phyloP scores from a whole-genome alignment of 2,113 vertebrate species.

The Macrotus californicus region DNA sequence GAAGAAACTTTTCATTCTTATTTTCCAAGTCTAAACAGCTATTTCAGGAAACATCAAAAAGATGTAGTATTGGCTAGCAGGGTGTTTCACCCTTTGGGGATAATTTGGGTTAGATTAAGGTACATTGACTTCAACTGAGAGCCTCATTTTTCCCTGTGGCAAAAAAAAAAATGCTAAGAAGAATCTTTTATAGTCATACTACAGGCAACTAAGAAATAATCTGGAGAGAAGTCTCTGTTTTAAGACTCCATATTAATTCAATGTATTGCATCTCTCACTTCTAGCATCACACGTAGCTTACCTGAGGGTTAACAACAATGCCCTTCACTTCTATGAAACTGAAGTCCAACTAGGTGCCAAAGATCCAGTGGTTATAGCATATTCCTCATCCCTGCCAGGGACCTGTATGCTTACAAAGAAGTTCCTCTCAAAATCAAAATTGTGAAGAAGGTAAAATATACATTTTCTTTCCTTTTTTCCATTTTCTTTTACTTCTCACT shows the following conservation, averaged over 20 bases:
- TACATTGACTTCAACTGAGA: conserved; percentile 9
- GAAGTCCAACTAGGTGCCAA: background rate
- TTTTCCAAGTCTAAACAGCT: background rate
- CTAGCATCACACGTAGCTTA: background rate
- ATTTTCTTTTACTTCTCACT: background rate
- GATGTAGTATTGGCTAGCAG: background rate
- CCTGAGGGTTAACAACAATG: background rate
- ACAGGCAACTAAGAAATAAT: conserved; percentile 19
- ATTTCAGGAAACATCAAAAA: conserved; percentile 12
- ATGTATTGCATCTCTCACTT: background rate
- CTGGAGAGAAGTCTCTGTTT: background rate
- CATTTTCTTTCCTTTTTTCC: background rate
- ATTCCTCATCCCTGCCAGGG: background rate
- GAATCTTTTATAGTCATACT: conserved; percentile 12
- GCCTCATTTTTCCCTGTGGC: background rate
- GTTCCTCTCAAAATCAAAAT: background rate
- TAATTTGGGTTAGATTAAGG: conserved; percentile 49
- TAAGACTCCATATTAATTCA: background rate
- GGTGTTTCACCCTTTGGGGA: background rate
- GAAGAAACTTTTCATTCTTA: background rate
- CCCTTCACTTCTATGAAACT: background rate
- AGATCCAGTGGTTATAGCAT: background rate
- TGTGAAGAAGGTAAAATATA: background rate
- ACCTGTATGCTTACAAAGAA: background rate
- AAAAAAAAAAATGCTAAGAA: background rate